Conservation (phyloP, 2,113 vertebrate genomes). For the Empidonax alnorum region DNA sequence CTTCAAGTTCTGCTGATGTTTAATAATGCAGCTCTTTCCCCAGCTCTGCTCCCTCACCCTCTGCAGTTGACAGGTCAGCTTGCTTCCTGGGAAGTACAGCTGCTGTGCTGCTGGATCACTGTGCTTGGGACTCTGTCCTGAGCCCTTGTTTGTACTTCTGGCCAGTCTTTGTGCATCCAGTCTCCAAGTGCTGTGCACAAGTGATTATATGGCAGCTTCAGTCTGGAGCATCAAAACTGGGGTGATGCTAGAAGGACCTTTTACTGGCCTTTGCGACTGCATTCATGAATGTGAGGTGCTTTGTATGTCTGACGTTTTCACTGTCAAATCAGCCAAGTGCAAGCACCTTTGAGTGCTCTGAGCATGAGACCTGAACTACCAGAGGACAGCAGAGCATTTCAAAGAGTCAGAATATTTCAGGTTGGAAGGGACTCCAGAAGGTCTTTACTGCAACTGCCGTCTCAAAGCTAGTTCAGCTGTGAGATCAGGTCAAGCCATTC, state of each 20-base stretch:
- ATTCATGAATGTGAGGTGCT: background rate
- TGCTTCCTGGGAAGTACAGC: background rate
- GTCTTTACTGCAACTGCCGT: background rate
- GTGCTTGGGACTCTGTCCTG: background rate
- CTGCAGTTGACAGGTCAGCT: background rate
- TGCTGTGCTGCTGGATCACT: background rate
- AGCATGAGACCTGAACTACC: background rate
- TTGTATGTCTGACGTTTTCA: background rate
- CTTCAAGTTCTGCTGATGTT: background rate
- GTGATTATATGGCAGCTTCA: background rate
- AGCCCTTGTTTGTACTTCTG: background rate
- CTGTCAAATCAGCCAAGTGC: background rate
- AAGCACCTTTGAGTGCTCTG: background rate
- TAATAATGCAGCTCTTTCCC: background rate
- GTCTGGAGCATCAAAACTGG: background rate
- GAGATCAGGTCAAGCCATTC: background rate
- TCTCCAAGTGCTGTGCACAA: background rate
- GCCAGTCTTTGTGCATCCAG: background rate
- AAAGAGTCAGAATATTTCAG: background rate
- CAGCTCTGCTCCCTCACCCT: background rate
- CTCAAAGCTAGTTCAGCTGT: background rate
- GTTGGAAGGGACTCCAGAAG: background rate
- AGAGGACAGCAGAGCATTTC: background rate
- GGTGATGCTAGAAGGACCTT: background rate
- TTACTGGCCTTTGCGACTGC: background rate